phyloP scores from a whole-genome alignment of 2,888 invertebrate genomes.

The Drosophila affinis region DNA sequence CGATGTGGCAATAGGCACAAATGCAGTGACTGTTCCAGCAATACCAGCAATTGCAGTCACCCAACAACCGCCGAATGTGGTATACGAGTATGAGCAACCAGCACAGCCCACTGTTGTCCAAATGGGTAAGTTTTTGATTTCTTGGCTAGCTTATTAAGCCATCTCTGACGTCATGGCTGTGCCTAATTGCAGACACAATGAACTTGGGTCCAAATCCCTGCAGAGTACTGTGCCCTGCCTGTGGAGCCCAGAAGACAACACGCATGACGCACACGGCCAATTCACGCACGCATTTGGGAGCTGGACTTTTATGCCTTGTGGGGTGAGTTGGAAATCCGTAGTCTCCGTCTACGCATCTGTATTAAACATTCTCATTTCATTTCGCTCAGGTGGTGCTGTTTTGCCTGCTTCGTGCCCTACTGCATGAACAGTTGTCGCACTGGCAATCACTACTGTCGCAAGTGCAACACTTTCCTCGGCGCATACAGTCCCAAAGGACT shows the following conservation, averaged over 20 bases:
- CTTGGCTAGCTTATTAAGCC: not conserved
- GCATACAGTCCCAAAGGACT: conserved; percentile 70
- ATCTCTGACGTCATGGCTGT: not conserved
- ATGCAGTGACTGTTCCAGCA: conserved; percentile 43
- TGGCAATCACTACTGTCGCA: conserved; percentile 82
- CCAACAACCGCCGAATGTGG: conserved; percentile 32
- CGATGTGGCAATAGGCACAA: conserved; percentile 67
- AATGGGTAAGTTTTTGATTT: conserved; percentile 51
- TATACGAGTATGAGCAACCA: conserved; percentile 4
- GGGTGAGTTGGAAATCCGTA: conserved; percentile 68
- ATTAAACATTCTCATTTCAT: not conserved
- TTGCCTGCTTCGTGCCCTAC: conserved; percentile 82
- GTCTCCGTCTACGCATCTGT: not conserved
- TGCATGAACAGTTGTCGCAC: conserved; percentile 83
- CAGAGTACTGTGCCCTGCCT: conserved; percentile 78
- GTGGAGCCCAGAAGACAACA: conserved; percentile 78
- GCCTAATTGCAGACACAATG: conserved; percentile 37
- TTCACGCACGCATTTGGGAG: conserved; percentile 79
- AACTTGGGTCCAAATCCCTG: conserved; percentile 81
- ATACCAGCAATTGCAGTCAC: conserved; percentile 22
- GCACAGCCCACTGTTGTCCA: conserved; percentile 51
- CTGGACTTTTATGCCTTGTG: conserved; percentile 77
- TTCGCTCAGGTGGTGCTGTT: conserved; percentile 80
- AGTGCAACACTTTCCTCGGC: conserved; percentile 82
- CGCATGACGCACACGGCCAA: conserved; percentile 81